Evolutionary conservation across 2,888 invertebrate genomes (phyloP).

Genomic region (Drosophila macrospina): DNA sequence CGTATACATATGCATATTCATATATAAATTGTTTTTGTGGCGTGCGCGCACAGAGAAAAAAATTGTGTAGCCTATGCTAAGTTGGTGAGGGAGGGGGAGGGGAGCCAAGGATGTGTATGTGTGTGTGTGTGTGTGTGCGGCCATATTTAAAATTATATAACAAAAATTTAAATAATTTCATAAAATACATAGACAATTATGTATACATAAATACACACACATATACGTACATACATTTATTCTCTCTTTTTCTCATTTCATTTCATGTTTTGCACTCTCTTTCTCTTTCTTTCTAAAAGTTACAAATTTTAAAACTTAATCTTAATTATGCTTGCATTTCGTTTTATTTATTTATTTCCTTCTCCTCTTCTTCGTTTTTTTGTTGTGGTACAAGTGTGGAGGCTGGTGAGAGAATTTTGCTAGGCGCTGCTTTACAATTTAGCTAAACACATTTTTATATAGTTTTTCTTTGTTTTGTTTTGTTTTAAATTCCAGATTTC

Average conservation of each 20-base stretch:
- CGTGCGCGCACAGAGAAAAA: conserved; percentile 33
- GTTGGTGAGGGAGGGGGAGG: not conserved
- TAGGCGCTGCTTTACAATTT: conserved; percentile 43
- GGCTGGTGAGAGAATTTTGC: conserved; percentile 43
- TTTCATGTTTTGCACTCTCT: conserved; percentile 24
- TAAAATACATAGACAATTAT: conserved; percentile 24
- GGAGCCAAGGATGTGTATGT: conserved; percentile 1
- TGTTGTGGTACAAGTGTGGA: not conserved
- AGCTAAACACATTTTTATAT: conserved; percentile 40
- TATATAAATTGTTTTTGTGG: conserved; percentile 35
- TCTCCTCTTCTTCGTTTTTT: not conserved
- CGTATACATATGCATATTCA: conserved; percentile 1
- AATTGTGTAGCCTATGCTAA: conserved; percentile 45
- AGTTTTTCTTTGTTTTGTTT: conserved; percentile 6
- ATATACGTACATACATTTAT: conserved; percentile 4
- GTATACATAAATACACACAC: conserved; percentile 19
- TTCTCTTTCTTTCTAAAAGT: conserved; percentile 16
- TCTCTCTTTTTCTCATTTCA: conserved; percentile 8
- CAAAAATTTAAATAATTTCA: conserved; percentile 54
- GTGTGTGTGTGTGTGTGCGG: conserved; percentile 12
- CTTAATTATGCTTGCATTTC: conserved; percentile 19
- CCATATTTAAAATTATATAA: conserved; percentile 60
- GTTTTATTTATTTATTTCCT: not conserved
- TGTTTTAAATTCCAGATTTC: conserved; percentile 43
- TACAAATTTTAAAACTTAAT: conserved; percentile 51